Evolutionary conservation across 2,888 invertebrate genomes (phyloP), one percentile per base, ranked within the genome.

Genomic region (Acronicta psi): DNA sequence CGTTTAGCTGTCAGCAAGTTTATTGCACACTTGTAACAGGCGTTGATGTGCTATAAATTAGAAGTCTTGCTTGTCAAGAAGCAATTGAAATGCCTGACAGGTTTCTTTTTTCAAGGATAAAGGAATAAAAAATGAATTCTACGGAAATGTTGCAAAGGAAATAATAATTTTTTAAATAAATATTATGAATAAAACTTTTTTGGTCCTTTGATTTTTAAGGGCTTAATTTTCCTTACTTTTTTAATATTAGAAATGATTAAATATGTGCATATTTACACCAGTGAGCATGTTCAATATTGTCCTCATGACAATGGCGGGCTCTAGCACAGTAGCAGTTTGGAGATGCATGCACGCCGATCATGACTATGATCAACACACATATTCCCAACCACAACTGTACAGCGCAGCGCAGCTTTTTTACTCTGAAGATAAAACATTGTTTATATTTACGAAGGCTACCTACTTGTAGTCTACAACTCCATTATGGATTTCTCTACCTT

Each of bases 361-460:
- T 64, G n/a, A n/a, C n/a, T n/a, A n/a, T n/a, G n/a, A n/a, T n/a
- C n/a, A n/a, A n/a, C n/a, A 56, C 2, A 42, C 38, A 0, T 34
- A 38, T 49, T 76, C 77, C 77, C 77, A 76, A 2, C 73, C 69
- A 23, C 75, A 69, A 4, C 43, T 20, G 44, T 77, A 77, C 8
- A 65, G 36, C 0, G 73, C 58, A 41, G 44, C 37, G 0, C 68
- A 47, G 76, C 20, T 20, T 66, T 61, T 40, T 70, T 65, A 17
- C 73, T 63, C 75, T 76, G 55, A 3, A 34, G 10, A 42, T n/a
- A 13, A 4, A 25, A 14, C 4, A 37, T 37, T 11, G 9, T 31
- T n/a, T 2, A 31, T 29, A 23, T 2, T 20, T 4, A 4, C 3
- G 20, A 4, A 20, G 3, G 2, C 3, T 20, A 20, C 20, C n/a